Evolutionary conservation across 2,797 vertebrate species (phyloP).

Genomic region (Notoglanidium macrostoma): DNA sequence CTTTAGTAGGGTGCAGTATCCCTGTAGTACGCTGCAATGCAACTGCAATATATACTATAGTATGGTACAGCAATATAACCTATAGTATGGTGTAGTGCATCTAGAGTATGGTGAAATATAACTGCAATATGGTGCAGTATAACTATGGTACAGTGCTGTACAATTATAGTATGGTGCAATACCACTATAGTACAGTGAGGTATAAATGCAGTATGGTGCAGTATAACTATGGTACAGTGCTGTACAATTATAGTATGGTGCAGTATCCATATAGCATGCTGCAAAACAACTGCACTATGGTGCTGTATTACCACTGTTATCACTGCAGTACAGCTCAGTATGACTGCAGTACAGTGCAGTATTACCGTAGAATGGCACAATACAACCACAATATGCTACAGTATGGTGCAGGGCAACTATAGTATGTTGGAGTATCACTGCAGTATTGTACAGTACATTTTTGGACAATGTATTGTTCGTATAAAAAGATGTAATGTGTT

Average conservation of each 20-base stretch:
- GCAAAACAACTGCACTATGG: not conserved
- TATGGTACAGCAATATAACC: not conserved
- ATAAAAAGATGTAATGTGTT: too few species aligned
- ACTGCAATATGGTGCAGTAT: not conserved
- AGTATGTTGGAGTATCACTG: not conserved
- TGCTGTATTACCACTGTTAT: not conserved
- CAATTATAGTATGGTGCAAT: not conserved
- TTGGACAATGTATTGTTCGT: too few species aligned
- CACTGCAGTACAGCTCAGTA: not conserved
- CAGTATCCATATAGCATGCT: not conserved
- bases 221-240: not conserved
- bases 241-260: not conserved
- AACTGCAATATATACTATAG: too few species aligned
- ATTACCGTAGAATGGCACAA: not conserved
- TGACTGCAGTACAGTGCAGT: not conserved
- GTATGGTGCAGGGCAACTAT: not conserved
- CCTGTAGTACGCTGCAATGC: too few species aligned
- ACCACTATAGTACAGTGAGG: not conserved
- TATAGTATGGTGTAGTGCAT: not conserved
- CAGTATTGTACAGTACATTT: not conserved
- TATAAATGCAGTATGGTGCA: not conserved
- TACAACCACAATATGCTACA: not conserved
- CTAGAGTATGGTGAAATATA: not conserved
- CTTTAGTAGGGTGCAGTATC: not conserved
- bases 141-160: not conserved